A percentile compares a stretch with the other conserved stretches of the same genome.
Conservation (phyloP, 1,140 invertebrate species). For the Andrena cerasifolii region DNA sequence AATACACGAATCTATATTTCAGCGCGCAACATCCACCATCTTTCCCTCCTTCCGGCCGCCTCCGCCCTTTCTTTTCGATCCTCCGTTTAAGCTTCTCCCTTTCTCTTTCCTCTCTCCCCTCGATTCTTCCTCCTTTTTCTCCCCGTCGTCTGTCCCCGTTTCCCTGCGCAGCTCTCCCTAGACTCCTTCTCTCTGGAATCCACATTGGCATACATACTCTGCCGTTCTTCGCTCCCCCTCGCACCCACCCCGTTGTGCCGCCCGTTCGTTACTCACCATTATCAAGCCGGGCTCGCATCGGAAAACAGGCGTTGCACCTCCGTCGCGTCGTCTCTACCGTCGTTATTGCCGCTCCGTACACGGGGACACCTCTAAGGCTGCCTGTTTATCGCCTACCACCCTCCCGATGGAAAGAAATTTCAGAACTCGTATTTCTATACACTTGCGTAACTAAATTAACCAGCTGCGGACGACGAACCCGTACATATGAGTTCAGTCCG, state of each 20-base stretch:
- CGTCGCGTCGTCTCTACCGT: conserved; percentile 28
- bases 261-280: conserved; percentile 23
- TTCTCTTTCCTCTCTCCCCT: neutral
- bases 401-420: too few relatives aligned
- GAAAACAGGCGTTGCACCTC: conserved; percentile 30
- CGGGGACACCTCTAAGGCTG: neutral
- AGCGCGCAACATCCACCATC: conserved; percentile 5
- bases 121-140: conserved; percentile 12
- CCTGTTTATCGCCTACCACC: neutral
- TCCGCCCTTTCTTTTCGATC: neutral
- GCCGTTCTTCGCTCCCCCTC: neutral
- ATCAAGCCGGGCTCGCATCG: conserved; percentile 15
- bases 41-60: neutral
- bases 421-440: too few relatives aligned
- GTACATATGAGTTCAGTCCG: too few relatives aligned
- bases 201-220: conserved; percentile 21
- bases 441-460: too few relatives aligned
- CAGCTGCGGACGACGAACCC: too few relatives aligned
- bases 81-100: conserved; percentile 10
- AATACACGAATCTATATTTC: conserved; percentile 17
- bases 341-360: conserved; percentile 29
- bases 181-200: conserved; percentile 7
- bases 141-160: neutral
- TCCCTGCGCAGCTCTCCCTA: neutral
- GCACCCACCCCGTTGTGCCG: conserved; percentile 3